phyloP scores from a whole-genome alignment of 1,140 invertebrate species.

The Procambarus virginalis region DNA sequence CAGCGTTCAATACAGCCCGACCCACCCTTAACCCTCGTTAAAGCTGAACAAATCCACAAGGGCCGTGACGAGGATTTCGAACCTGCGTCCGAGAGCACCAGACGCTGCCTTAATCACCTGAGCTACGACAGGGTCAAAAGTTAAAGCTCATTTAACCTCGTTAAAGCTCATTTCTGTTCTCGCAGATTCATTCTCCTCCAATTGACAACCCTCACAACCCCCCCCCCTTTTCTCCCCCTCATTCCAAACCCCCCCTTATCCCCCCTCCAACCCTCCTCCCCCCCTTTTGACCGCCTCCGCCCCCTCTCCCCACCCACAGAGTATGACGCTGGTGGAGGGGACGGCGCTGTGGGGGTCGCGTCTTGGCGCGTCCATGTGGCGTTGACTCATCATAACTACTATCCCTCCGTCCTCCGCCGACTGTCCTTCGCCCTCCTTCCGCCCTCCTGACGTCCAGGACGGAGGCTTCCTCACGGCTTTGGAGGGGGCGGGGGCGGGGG shows the following conservation, averaged over 20 bases:
- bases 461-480: neutral
- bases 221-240: neutral
- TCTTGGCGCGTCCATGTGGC: conserved; percentile 60
- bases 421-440: neutral
- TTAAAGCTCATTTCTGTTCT: too few species aligned
- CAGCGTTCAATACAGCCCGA: too few species aligned
- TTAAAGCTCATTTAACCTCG: too few species aligned
- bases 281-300: neutral
- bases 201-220: neutral
- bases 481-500: conserved; percentile 33
- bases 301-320: conserved; percentile 24
- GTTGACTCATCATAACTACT: conserved; percentile 56
- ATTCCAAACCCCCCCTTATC: too few species aligned
- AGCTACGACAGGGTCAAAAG: too few species aligned
- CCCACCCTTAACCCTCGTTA: too few species aligned
- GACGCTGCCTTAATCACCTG: too few species aligned
- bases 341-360: conserved; percentile 60
- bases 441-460: conserved; percentile 26
- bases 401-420: conserved; percentile 56
- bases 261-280: neutral
- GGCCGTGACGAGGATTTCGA: too few species aligned
- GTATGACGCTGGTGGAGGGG: conserved; percentile 57
- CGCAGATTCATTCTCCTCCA: too few species aligned
- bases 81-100: too few species aligned
- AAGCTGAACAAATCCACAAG: too few species aligned